A percentile compares a stretch with the other conserved stretches of the same genome.
Conservation (phyloP, 2,888 invertebrate species). For the Ectobius pallidus region DNA sequence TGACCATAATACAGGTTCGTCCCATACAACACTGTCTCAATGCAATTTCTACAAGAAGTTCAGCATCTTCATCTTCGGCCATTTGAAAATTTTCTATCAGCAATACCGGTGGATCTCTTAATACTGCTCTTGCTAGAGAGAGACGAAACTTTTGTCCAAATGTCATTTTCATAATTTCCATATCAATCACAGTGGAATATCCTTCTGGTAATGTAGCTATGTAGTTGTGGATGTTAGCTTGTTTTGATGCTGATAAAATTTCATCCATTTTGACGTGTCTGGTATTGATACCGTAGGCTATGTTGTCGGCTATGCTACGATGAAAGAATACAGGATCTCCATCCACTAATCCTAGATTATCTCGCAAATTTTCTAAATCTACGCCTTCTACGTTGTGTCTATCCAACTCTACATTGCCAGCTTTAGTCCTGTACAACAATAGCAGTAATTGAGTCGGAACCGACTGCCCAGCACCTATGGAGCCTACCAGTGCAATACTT, state of each 20-base stretch:
- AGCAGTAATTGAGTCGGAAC: constrained; percentile 19
- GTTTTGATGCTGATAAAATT: constrained; percentile 53
- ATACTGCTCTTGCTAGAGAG: constrained; percentile 42
- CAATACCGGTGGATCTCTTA: constrained; percentile 40
- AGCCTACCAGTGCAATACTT: constrained; percentile 6
- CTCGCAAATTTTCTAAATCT: constrained; percentile 56
- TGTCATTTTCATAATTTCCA: constrained; percentile 33
- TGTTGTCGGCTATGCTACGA: constrained; percentile 61
- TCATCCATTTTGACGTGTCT: constrained; percentile 54
- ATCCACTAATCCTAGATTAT: constrained; percentile 61
- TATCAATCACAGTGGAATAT: constrained; percentile 38
- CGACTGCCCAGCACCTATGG: constrained; percentile 11
- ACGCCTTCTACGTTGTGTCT: constrained; percentile 52
- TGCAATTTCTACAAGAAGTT: constrained; percentile 41
- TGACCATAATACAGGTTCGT: constrained; percentile 13
- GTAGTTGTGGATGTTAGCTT: constrained; percentile 58
- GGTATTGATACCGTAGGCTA: constrained; percentile 60
- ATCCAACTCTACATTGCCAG: constrained; percentile 45
- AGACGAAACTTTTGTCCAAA: constrained; percentile 41
- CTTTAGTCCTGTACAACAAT: constrained; percentile 7
- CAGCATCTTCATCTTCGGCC: constrained; percentile 40
- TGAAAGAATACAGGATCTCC: constrained; percentile 64
- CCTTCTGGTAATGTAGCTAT: constrained; percentile 53
- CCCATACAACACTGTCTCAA: neutral
- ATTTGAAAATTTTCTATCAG: constrained; percentile 39